Base-by-base conservation (phyloP, 2,888 invertebrate species). In the Caenorhabditis panamensis region DNA sequence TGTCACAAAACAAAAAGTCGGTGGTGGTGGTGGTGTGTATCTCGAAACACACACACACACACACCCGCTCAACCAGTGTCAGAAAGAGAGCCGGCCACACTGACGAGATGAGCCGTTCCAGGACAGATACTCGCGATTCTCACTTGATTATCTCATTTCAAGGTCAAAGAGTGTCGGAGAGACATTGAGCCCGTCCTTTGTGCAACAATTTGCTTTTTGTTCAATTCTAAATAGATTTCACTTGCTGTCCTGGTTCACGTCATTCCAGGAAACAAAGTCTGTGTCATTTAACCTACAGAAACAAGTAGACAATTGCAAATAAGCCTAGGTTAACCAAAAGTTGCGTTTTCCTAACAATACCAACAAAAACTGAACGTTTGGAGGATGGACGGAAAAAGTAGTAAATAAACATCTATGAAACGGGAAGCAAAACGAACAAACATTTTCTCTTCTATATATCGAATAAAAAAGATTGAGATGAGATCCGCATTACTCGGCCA, bases 1-100 rank as follows among this genome's bases (percentile, higher is more conserved):
- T 75, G 75, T 75, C 75, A 75, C 75, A 75, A 75, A 75, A 75
- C 75, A 75, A 75, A 73, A 75, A 73, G 62, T 62, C 56, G 63
- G 63, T 75, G 72, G 63, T 73, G 72, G 63, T 71, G 72, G 20
- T 72, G 71, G 22, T 71, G 53, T 37, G 20, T 71, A 61, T 64
- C 64, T 36, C 8, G 72, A 72, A 53, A 64, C 63, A 62, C 41
- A 71, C 68, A 59, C 44, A 53, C 31, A 71, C 71, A 62, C 53
- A 69, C 62, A 47, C 71, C n/a, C n/a, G n/a, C n/a, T 54, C 56
- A 72, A 59, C 51, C 56, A 56, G 47, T 63, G 54, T 47, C 56
- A 44, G 20, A n/a, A 37, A 18, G 37, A 26, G 51, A 44, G 51
- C 41, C 41, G 41, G 41, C 11, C 41, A 13, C 41, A 41, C 11